These are phyloP conservation scores for Taeniopygia guttata DNA, from an alignment of 2,797 vertebrate genomes.

Conservation along the genomic window DNA sequence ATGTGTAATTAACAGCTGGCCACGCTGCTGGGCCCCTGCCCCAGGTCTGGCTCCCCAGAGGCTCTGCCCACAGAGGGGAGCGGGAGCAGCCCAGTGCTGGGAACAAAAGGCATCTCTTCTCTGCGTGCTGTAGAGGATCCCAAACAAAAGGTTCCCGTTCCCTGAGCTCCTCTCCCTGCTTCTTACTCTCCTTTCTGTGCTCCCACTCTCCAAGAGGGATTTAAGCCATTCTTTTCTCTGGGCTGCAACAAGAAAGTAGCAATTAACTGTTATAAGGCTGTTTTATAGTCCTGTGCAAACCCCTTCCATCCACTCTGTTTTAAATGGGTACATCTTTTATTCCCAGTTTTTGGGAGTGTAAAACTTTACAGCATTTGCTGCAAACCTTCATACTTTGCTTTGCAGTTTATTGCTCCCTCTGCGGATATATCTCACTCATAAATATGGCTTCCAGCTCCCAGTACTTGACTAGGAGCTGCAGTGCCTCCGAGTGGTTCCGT, in stretches of 20 bases:
- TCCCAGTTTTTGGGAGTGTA: conserved; percentile 73
- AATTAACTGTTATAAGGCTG: conserved; percentile 58
- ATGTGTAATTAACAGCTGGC: accelerated
- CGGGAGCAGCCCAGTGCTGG: not conserved
- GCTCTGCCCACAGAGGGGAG: not conserved
- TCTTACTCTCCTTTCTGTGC: not conserved
- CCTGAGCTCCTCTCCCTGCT: not conserved
- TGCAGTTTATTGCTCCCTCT: conserved; percentile 71
- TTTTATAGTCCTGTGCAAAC: conserved; percentile 59
- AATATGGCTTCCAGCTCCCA: conserved; percentile 61
- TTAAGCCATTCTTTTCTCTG: not conserved
- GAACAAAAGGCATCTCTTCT: not conserved
- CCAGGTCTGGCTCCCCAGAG: not conserved
- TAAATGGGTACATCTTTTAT: conserved; percentile 70
- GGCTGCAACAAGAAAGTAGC: conserved; percentile 44
- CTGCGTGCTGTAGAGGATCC: not conserved
- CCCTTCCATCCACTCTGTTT: conserved; percentile 65
- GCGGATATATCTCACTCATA: conserved; percentile 64
- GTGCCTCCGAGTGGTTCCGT: not conserved
- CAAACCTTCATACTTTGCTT: conserved; percentile 71
- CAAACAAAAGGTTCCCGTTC: not conserved
- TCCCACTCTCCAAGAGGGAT: not conserved
- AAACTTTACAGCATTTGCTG: conserved; percentile 72
- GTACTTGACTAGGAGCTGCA: not conserved
- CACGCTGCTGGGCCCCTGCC: accelerated